A percentile compares a stretch with the other conserved stretches of the same genome.
phyloP scores from a whole-genome alignment of 2,113 vertebrate genomes.

The Geococcyx californianus region DNA sequence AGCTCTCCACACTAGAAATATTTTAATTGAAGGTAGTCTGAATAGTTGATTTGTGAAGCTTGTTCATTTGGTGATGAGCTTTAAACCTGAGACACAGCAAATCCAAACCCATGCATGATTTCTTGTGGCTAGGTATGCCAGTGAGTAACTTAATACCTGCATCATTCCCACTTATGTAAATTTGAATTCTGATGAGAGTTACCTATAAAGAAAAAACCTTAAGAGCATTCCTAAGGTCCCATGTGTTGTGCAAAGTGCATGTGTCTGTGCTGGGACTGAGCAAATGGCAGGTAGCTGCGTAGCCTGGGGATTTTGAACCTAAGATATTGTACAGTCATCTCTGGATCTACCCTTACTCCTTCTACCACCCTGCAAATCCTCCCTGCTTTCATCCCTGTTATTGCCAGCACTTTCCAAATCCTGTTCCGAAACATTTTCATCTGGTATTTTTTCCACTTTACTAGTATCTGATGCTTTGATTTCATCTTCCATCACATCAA shows the following conservation, averaged over 20 bases:
- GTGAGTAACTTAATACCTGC: not conserved
- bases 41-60: not conserved
- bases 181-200: not conserved
- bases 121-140: not conserved
- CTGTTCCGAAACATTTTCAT: not conserved
- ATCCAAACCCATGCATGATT: not conserved
- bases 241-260: not conserved
- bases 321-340: slow-evolving; percentile 89
- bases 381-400: not conserved
- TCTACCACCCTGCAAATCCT: slow-evolving; percentile 61
- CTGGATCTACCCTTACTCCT: slow-evolving; percentile 82
- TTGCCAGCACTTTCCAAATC: not conserved
- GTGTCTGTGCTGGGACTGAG: not conserved
- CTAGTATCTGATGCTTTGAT: not conserved
- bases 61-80: not conserved
- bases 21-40: not conserved
- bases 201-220: not conserved
- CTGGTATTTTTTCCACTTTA: not conserved
- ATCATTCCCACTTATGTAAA: not conserved
- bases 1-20: not conserved
- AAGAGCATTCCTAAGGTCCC: not conserved
- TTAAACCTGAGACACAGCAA: slow-evolving; percentile 1
- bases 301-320: not conserved
- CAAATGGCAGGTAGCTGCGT: not conserved
- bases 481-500: not conserved